phyloP scores from a whole-genome alignment of 2,113 vertebrate genomes.

The Lepus europaeus region DNA sequence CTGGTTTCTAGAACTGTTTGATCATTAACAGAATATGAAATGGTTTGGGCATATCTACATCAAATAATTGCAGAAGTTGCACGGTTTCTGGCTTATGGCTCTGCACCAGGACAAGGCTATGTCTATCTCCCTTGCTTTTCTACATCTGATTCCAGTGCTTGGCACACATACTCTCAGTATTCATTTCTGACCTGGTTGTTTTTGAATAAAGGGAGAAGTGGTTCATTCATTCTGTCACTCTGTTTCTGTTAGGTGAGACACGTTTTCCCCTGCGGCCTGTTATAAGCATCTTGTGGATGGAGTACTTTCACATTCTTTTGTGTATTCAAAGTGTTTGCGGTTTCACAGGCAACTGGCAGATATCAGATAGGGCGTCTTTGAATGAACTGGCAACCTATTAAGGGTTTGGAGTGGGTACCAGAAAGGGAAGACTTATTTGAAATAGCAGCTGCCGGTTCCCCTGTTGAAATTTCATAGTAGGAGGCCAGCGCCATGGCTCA shows the following conservation, averaged over 20 bases:
- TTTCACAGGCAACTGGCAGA: slow-evolving; percentile 27
- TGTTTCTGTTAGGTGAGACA: neutral
- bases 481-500: neutral
- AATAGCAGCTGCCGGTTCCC: slow-evolving; percentile 41
- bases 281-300: neutral
- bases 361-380: neutral
- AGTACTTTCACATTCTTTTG: slow-evolving; percentile 6
- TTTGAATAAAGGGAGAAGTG: neutral
- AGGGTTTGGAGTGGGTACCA: slow-evolving; percentile 11
- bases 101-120: neutral
- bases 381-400: neutral
- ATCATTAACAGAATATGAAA: neutral
- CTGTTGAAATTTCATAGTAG: slow-evolving; percentile 34
- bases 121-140: neutral
- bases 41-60: neutral
- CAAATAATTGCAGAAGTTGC: neutral
- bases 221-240: slow-evolving; percentile 19
- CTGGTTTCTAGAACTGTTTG: slow-evolving; percentile 12
- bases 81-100: neutral
- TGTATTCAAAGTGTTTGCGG: slow-evolving; percentile 47
- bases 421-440: neutral
- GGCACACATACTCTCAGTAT: neutral
- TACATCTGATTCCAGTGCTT: neutral
- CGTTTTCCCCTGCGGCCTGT: neutral
- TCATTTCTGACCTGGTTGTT: neutral